phyloP scores from a whole-genome alignment of 2,113 vertebrate species.

The Channa argus region DNA sequence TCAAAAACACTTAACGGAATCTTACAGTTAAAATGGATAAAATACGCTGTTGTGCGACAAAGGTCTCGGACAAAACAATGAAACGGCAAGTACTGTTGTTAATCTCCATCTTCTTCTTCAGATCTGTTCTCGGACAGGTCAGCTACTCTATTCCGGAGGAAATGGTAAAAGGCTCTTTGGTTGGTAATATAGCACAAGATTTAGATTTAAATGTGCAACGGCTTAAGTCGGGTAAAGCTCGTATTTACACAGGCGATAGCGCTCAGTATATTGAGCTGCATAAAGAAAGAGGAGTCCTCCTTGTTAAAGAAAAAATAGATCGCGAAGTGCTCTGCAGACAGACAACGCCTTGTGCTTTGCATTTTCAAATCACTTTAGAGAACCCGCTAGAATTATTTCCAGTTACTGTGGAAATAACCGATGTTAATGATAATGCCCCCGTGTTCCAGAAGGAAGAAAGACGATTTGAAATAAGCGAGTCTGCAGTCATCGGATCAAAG shows the following conservation, averaged over 20 bases:
- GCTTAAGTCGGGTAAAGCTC: constrained; percentile 72
- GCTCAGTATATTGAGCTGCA: constrained; percentile 76
- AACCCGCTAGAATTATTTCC: constrained; percentile 81
- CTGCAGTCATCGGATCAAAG: constrained; percentile 32
- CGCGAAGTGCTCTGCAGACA: constrained; percentile 81
- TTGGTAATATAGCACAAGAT: constrained; percentile 81
- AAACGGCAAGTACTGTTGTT: constrained; percentile 24
- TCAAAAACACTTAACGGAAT: no score
- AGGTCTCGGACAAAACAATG: constrained; percentile 51
- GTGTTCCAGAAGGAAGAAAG: constrained; percentile 71
- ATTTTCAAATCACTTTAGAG: constrained; percentile 80
- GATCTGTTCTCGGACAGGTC: constrained; percentile 53
- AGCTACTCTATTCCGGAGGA: constrained; percentile 80
- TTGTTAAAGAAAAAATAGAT: constrained; percentile 81
- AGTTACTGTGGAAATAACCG: constrained; percentile 72
- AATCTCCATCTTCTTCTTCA: constrained; percentile 28
- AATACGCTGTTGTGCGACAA: background rate
- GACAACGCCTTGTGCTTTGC: constrained; percentile 75
- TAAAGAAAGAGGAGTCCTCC: constrained; percentile 69
- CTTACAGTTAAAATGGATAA: no score
- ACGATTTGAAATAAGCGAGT: constrained; percentile 74
- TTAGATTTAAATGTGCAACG: constrained; percentile 72
- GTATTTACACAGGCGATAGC: constrained; percentile 71
- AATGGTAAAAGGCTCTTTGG: constrained; percentile 75
- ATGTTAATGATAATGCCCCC: constrained; percentile 83